Evolutionary conservation across 2,888 invertebrate species (phyloP).

Genomic region (Eucera pruinosa): DNA sequence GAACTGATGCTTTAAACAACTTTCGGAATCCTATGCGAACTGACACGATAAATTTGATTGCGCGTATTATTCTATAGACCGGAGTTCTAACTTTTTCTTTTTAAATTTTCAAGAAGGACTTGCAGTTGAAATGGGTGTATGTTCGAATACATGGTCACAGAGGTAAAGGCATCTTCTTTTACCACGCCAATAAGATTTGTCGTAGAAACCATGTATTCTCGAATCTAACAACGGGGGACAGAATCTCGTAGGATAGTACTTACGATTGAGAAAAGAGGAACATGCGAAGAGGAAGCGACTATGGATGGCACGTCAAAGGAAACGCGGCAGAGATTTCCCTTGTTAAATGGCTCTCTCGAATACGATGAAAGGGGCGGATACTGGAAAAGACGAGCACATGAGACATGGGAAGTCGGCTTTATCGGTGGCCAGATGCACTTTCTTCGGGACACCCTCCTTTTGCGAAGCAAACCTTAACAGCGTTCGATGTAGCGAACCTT

Average conservation of each 20-base stretch:
- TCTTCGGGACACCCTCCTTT: constrained; percentile 39
- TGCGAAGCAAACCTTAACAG: constrained; percentile 35
- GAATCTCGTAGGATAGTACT: constrained; percentile 18
- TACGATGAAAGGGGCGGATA: constrained; percentile 33
- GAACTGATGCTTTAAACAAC: constrained; percentile 19
- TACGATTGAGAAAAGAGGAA: constrained; percentile 4
- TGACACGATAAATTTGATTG: no score
- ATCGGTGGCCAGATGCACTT: constrained; percentile 64
- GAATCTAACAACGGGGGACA: constrained; percentile 1
- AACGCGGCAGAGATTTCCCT: constrained; percentile 56
- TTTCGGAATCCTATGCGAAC: background rate
- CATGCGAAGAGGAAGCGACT: constrained; percentile 12
- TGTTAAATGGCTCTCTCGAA: constrained; percentile 64
- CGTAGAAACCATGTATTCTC: background rate
- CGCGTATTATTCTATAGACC: background rate
- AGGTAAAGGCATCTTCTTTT: background rate
- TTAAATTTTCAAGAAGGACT: no score
- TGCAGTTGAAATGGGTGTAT: no score
- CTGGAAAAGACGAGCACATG: constrained; percentile 58
- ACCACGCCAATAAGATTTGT: constrained; percentile 2
- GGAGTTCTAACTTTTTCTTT: constrained; percentile 8
- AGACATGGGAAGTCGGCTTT: constrained; percentile 56
- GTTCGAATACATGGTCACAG: no score
- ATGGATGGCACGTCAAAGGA: constrained; percentile 55
- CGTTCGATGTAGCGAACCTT: constrained; percentile 33